phyloP scores from a whole-genome alignment of 2,888 invertebrate species.

The Mystacides longicornis region DNA sequence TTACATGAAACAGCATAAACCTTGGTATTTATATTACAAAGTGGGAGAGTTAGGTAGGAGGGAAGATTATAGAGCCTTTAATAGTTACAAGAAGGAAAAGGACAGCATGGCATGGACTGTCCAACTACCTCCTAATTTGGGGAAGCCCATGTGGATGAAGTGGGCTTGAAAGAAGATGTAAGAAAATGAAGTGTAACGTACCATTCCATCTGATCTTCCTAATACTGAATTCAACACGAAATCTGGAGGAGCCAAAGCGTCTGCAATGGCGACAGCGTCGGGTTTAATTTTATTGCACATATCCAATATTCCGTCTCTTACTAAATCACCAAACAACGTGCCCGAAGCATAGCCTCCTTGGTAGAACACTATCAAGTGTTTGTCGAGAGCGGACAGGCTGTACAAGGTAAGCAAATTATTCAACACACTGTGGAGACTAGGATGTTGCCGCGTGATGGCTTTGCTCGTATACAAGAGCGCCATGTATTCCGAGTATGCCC shows the following conservation, averaged over 20 bases:
- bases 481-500: slow-evolving; percentile 69
- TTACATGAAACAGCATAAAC: too few species aligned
- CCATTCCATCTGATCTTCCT: slow-evolving; percentile 78
- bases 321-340: slow-evolving; percentile 47
- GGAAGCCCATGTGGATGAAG: too few species aligned
- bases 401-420: slow-evolving; percentile 39
- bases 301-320: slow-evolving; percentile 60
- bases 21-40: too few species aligned
- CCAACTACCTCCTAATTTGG: too few species aligned
- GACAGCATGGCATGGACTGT: too few species aligned
- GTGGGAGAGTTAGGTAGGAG: too few species aligned
- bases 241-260: slow-evolving; percentile 84
- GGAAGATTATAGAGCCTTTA: too few species aligned
- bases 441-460: slow-evolving; percentile 38
- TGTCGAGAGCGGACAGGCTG: slow-evolving; percentile 51
- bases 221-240: slow-evolving; percentile 82
- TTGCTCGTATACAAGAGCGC: slow-evolving; percentile 49
- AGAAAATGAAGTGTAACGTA: slow-evolving; percentile 35
- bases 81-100: too few species aligned
- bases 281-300: slow-evolving; percentile 64
- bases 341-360: slow-evolving; percentile 56
- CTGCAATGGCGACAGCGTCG: slow-evolving; percentile 70
- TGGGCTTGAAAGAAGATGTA: too few species aligned
- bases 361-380: slow-evolving; percentile 65
- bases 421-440: slow-evolving; percentile 43